phyloP scores from a whole-genome alignment of 2,113 vertebrate species.

The Micronisus gabar region DNA sequence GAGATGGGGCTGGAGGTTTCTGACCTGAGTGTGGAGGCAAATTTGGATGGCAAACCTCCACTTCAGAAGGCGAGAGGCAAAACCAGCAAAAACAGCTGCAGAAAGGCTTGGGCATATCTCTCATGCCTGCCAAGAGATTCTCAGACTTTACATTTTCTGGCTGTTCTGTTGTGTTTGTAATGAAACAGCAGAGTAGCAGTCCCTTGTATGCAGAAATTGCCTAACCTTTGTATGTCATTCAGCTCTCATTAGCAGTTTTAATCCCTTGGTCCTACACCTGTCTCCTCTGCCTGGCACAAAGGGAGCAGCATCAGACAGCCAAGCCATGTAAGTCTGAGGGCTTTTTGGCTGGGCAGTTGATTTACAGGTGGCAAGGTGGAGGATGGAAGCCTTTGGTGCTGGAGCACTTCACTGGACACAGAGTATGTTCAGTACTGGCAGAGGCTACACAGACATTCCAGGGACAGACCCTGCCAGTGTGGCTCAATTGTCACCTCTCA shows the following conservation, averaged over 20 bases:
- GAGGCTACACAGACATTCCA: neutral
- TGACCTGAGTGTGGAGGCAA: neutral
- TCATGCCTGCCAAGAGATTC: neutral
- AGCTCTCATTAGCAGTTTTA: conserved; percentile 68
- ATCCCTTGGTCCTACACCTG: conserved; percentile 29
- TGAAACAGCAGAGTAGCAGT: neutral
- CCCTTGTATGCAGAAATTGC: neutral
- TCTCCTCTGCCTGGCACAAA: neutral
- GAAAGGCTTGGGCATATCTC: neutral
- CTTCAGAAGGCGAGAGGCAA: neutral
- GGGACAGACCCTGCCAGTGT: neutral
- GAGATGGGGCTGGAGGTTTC: neutral
- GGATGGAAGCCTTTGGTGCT: neutral
- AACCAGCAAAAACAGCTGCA: neutral
- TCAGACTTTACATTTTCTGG: neutral
- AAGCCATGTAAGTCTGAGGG: conserved; percentile 46
- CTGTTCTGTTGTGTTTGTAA: neutral
- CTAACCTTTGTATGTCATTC: conserved; percentile 23
- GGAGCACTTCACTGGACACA: neutral
- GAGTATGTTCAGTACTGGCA: neutral
- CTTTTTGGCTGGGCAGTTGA: neutral
- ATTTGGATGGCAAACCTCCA: neutral
- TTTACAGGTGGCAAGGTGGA: neutral
- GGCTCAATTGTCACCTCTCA: neutral
- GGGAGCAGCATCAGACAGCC: accelerated